These are phyloP conservation scores for Ophiodon elongatus DNA, from an alignment of 2,113 vertebrate genomes.

Conservation along the genomic window DNA sequence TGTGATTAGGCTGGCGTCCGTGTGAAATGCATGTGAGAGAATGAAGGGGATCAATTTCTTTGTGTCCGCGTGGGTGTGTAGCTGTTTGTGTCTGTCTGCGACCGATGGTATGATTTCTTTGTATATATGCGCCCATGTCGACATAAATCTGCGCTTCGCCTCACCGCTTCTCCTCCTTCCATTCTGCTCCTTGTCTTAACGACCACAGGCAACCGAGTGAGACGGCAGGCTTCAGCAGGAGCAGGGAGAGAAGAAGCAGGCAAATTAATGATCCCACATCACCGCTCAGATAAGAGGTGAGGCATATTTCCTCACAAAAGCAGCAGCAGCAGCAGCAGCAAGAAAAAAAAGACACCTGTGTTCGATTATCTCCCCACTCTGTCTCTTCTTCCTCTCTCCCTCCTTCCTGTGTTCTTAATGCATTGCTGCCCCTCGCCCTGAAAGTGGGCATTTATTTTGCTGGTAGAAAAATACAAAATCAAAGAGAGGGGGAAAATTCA, in stretches of 20 bases:
- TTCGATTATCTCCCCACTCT: constrained; percentile 28
- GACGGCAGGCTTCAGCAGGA: constrained; percentile 58
- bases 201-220: constrained; percentile 64
- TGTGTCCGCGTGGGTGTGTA: constrained; percentile 9
- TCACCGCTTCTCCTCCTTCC: constrained; percentile 7
- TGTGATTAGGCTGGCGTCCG: constrained; percentile 20
- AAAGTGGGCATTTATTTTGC: constrained; percentile 55
- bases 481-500: constrained; percentile 21
- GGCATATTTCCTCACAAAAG: constrained; percentile 35
- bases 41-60: constrained; percentile 35
- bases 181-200: constrained; percentile 51
- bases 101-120: constrained; percentile 20
- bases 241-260: constrained; percentile 42
- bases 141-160: constrained; percentile 46
- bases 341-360: constrained; percentile 40
- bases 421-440: constrained; percentile 42
- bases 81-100: not conserved
- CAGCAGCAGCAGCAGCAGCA: not conserved
- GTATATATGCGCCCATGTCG: constrained; percentile 15
- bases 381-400: not conserved
- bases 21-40: constrained; percentile 12
- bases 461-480: constrained; percentile 15
- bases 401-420: constrained; percentile 41
- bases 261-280: constrained; percentile 69
- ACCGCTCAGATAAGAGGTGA: constrained; percentile 46